Conservation (phyloP, 2,888 invertebrate species). For the Malthinus flaveolus region DNA sequence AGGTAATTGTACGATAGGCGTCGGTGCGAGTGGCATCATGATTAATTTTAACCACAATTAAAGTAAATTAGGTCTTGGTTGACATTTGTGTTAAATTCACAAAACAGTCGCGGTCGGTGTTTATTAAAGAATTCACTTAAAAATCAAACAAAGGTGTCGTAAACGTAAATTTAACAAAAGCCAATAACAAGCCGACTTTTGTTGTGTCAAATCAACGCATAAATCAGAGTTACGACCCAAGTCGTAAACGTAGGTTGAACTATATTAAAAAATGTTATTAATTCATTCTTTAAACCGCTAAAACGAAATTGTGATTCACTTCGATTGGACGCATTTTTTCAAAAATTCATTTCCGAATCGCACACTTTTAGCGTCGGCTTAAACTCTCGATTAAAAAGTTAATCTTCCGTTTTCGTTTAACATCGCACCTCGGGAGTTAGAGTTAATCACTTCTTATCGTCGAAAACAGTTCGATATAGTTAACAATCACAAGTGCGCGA, state of each 20-base stretch:
- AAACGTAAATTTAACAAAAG: slow-evolving; percentile 25
- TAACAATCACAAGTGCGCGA: too few relatives aligned
- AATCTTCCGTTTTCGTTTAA: too few relatives aligned
- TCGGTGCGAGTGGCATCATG: slow-evolving; percentile 96
- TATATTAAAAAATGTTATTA: slow-evolving; percentile 23
- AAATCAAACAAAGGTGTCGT: slow-evolving; percentile 12
- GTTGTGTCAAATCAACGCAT: slow-evolving; percentile 17
- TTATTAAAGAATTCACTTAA: slow-evolving; percentile 3
- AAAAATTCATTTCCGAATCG: background rate
- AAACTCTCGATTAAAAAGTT: background rate
- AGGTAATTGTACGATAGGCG: slow-evolving; percentile 88
- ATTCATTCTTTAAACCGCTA: slow-evolving; percentile 8
- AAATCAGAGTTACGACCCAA: slow-evolving; percentile 21
- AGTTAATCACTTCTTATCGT: too few relatives aligned
- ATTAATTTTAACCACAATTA: slow-evolving; percentile 47
- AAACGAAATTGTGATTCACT: slow-evolving; percentile 9
- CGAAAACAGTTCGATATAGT: too few relatives aligned
- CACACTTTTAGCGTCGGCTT: background rate
- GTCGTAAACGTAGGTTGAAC: slow-evolving; percentile 17
- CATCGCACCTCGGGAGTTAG: too few relatives aligned
- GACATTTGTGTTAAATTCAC: slow-evolving; percentile 11
- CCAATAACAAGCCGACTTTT: slow-evolving; percentile 11
- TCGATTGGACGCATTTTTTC: too few relatives aligned
- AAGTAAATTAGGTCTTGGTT: slow-evolving; percentile 19
- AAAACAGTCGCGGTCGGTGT: slow-evolving; percentile 1